Conservation (phyloP, 2,888 invertebrate genomes). For the Amphipyra tragopoginis region DNA sequence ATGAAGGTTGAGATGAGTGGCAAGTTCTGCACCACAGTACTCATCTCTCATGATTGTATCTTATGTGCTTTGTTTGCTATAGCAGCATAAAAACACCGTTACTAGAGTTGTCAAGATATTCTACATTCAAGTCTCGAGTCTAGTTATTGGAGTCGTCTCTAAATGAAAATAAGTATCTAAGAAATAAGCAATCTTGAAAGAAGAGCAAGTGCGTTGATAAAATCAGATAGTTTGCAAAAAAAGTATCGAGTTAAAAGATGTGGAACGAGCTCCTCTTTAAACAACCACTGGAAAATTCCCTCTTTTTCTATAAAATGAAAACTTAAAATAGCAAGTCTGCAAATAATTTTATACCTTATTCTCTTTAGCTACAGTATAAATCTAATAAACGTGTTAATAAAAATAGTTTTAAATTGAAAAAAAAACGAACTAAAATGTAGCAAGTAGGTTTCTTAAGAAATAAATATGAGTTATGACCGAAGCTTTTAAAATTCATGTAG, state of each 20-base stretch:
- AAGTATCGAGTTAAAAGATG: not conserved
- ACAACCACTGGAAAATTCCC: not conserved
- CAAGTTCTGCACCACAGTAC: too few relatives aligned
- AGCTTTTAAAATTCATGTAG: constrained; percentile 39
- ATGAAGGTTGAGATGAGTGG: too few relatives aligned
- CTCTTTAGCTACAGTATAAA: not conserved
- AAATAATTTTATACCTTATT: constrained; percentile 10
- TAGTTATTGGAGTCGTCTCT: too few relatives aligned
- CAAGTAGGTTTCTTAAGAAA: constrained; percentile 3
- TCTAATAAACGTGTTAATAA: not conserved
- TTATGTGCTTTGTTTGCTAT: too few relatives aligned
- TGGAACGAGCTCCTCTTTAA: not conserved
- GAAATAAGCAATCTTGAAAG: not conserved
- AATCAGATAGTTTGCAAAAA: constrained; percentile 10
- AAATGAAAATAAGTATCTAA: not conserved
- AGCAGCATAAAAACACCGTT: too few relatives aligned
- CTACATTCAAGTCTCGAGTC: too few relatives aligned
- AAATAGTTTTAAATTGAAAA: not conserved
- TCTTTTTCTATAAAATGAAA: constrained; percentile 1
- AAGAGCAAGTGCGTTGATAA: not conserved
- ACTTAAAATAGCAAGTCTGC: not conserved
- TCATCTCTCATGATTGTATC: too few relatives aligned
- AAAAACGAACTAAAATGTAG: not conserved
- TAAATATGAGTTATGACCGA: constrained; percentile 7
- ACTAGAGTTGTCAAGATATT: too few relatives aligned